Evolutionary conservation across 2,113 vertebrate species (phyloP).

Genomic region (Bucco capensis): DNA sequence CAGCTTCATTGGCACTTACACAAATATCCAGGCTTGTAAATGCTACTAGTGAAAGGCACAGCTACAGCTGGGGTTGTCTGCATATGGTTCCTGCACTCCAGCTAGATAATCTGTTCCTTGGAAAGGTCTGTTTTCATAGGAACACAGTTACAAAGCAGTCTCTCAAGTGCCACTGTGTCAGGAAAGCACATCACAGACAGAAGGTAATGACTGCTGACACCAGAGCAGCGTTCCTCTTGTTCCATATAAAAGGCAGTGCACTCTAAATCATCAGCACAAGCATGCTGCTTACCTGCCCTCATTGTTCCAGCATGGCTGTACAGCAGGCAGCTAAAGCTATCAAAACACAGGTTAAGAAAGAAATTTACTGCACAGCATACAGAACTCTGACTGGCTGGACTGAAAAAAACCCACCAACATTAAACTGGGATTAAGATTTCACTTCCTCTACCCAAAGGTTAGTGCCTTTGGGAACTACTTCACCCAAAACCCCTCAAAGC

Average conservation of each 20-base stretch:
- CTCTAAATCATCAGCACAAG: constrained; percentile 43
- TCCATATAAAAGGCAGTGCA: constrained; percentile 50
- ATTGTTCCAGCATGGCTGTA: constrained; percentile 42
- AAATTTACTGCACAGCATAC: neutral
- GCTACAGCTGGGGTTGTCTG: constrained; percentile 18
- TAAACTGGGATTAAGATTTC: neutral
- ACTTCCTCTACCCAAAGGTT: neutral
- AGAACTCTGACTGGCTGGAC: neutral
- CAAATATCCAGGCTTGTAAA: constrained; percentile 63
- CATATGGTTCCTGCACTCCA: constrained; percentile 27
- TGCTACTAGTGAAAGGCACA: constrained; percentile 46
- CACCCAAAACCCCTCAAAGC: neutral
- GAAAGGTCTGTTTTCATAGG: constrained; percentile 60
- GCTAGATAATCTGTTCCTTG: constrained; percentile 33
- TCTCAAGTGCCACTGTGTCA: constrained; percentile 20
- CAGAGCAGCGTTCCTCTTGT: constrained; percentile 21
- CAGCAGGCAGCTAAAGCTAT: constrained; percentile 33
- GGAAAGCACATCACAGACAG: constrained; percentile 48
- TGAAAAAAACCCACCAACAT: constrained; percentile 2
- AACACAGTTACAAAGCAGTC: constrained; percentile 30
- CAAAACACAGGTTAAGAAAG: constrained; percentile 28
- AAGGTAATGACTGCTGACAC: constrained; percentile 51
- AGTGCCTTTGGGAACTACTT: neutral
- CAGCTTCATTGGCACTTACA: constrained; percentile 14
- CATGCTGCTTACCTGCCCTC: neutral